Evolutionary conservation across 2,888 invertebrate species (phyloP).

Genomic region (Leptopterna dolabrata): DNA sequence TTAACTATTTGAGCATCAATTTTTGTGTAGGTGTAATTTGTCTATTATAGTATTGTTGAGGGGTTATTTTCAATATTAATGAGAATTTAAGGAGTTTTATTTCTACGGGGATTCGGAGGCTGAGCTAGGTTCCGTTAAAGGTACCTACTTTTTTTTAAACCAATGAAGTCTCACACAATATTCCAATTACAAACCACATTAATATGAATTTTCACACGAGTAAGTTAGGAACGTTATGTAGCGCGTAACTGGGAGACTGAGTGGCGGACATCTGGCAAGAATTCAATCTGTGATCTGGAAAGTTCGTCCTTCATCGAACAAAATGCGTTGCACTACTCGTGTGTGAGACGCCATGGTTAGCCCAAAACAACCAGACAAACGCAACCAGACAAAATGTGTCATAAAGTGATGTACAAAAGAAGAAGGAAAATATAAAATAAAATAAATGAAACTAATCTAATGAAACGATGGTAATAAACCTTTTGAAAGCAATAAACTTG

Average conservation of each 20-base stretch:
- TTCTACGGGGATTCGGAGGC: neutral
- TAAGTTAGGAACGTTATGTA: too few relatives aligned
- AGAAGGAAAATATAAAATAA: neutral
- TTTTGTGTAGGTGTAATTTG: neutral
- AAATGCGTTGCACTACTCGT: neutral
- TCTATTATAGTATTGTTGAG: neutral
- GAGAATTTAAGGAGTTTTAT: neutral
- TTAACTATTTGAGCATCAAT: constrained; percentile 27
- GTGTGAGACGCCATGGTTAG: neutral
- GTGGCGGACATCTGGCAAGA: too few relatives aligned
- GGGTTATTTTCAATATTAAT: too few relatives aligned
- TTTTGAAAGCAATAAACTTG: neutral
- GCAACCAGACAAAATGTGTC: neutral
- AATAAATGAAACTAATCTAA: neutral
- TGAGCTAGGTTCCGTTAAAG: too few relatives aligned
- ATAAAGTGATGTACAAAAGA: neutral
- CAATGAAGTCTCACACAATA: too few relatives aligned
- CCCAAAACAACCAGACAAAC: neutral
- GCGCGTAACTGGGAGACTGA: too few relatives aligned
- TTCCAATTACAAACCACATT: too few relatives aligned
- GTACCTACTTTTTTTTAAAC: too few relatives aligned
- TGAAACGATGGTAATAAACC: neutral
- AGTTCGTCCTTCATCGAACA: too few relatives aligned
- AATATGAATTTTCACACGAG: too few relatives aligned
- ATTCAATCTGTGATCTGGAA: too few relatives aligned